A percentile compares a stretch with the other conserved stretches of the same genome.
phyloP scores from a whole-genome alignment of 2,113 vertebrate genomes.

The Anarrhichthys ocellatus region DNA sequence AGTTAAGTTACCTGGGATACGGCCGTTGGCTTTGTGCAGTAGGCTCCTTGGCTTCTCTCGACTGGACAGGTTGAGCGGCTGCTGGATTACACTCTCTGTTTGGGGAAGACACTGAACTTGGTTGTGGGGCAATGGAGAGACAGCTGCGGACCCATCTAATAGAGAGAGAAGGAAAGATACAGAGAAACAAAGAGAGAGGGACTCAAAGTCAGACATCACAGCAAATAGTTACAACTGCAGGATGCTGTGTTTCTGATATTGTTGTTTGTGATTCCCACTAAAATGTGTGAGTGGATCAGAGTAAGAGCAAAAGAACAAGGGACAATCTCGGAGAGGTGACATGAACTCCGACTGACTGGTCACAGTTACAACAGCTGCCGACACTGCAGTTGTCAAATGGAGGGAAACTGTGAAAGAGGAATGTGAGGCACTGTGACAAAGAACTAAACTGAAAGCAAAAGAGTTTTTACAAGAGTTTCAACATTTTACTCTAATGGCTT shows the following conservation, averaged over 20 bases:
- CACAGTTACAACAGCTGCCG: constrained; percentile 12
- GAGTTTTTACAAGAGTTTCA: background rate
- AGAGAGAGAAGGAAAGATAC: background rate
- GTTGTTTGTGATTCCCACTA: constrained; percentile 34
- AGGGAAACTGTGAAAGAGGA: constrained; percentile 40
- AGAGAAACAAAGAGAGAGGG: background rate
- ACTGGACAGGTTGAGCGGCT: constrained; percentile 83
- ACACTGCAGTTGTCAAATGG: background rate
- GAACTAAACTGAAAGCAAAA: constrained; percentile 73
- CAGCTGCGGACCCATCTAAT: constrained; percentile 15
- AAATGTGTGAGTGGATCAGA: constrained; percentile 16
- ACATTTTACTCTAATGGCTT: background rate
- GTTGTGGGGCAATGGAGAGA: background rate
- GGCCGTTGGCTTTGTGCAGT: constrained; percentile 74
- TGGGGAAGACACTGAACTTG: constrained; percentile 4
- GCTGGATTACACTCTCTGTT: constrained; percentile 37
- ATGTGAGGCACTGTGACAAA: constrained; percentile 60
- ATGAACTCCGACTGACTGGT: constrained; percentile 2
- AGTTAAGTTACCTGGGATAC: constrained; percentile 76
- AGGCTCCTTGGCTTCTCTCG: constrained; percentile 55
- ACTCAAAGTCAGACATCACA: background rate
- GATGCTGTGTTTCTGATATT: background rate
- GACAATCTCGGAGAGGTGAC: constrained; percentile 13
- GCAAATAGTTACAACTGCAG: background rate
- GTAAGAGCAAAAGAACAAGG: background rate